Evolutionary conservation across 2,888 invertebrate species (phyloP), one percentile per base, ranked within the genome.

Genomic region (Spicauda simplicius): DNA sequence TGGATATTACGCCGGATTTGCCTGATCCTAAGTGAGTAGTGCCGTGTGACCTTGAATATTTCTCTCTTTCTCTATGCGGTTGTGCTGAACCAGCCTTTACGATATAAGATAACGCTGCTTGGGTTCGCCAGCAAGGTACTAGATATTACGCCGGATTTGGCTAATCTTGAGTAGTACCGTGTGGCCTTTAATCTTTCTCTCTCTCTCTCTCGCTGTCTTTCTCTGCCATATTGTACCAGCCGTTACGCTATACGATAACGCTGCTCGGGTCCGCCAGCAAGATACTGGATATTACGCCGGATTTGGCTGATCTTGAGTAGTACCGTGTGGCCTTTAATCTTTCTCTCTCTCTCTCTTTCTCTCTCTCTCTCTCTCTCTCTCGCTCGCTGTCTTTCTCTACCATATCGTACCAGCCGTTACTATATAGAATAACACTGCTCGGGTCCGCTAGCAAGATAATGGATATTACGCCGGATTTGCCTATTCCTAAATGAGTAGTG

Each of bases 81-180:
- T n/a, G n/a, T n/a, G n/a, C 93, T 99, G 61, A 96, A 97, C 84
- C 95, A 97, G 76, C 98, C 99, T 41, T 91, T 98, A 19, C 93
- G 98, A 50, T 98, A 99, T 87, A 96, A 96, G 37, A 94, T 99
- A 71, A 94, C 95, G 6, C 95, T 97, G 86, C 94, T 96, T 74
- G 98, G 98, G 0, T 98, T 98, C 0, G 94, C 97, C 48, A 97
- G 97, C 73, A 95, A 95, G 83, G 96, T 98, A 73, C 87, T 95
- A 50, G 98, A 99, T 79, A 94, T 97, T 41, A 96, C 96, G 45
- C 85, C 86, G 0, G 89, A 89, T 33, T 71, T 90, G 70, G 89
- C 89, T 0, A 91, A 93, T 70, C 93, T 5, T 25, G 5, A 25
- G 25, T 25, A 25, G 5, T n/a, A n/a, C n/a, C n/a, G n/a, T n/a